Evolutionary conservation across 2,888 invertebrate genomes (phyloP).

Genomic region (Dicranocentrus wangi): DNA sequence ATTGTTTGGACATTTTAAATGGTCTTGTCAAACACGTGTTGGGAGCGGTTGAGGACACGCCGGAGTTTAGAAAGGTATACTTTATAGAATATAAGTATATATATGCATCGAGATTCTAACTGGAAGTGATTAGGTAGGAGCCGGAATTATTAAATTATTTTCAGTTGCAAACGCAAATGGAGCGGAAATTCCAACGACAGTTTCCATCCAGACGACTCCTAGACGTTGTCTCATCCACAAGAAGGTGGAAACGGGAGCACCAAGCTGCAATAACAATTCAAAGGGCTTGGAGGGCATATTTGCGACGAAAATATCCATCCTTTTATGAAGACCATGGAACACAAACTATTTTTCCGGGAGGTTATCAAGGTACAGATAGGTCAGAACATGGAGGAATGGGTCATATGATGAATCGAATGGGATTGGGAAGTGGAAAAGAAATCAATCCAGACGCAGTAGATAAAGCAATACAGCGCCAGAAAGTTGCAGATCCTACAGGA

Average conservation of each 20-base stretch:
- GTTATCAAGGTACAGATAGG: too few species aligned
- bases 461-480: too few species aligned
- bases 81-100: not conserved
- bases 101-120: too few species aligned
- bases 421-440: too few species aligned
- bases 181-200: constrained; percentile 94
- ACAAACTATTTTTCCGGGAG: constrained; percentile 69
- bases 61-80: constrained; percentile 89
- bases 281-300: constrained; percentile 83
- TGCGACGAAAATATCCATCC: constrained; percentile 67
- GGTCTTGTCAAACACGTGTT: constrained; percentile 94
- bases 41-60: constrained; percentile 95
- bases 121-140: too few species aligned
- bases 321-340: constrained; percentile 70
- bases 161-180: constrained; percentile 89
- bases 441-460: too few species aligned
- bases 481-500: too few species aligned
- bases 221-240: constrained; percentile 94
- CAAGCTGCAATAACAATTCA: constrained; percentile 94
- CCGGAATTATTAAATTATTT: not conserved
- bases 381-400: constrained; percentile 59
- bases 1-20: constrained; percentile 95
- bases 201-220: constrained; percentile 95
- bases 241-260: constrained; percentile 96
- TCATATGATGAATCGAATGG: constrained; percentile 70